Evolutionary conservation across 2,113 vertebrate genomes (phyloP).

Genomic region (Eupsittula cactorum): DNA sequence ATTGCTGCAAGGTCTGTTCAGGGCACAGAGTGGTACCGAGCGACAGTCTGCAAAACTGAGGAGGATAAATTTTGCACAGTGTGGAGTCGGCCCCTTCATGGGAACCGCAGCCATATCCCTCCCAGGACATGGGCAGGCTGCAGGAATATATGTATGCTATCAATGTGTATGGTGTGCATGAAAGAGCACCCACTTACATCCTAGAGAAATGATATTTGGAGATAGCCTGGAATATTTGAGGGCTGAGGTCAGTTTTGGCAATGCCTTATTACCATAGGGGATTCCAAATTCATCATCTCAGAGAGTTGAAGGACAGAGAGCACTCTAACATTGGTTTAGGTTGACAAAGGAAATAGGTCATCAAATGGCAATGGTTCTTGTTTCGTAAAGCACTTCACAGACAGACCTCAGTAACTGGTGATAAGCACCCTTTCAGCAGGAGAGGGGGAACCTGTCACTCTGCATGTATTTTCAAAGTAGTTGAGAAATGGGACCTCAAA

Average conservation of each 20-base stretch:
- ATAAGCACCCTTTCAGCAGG: too few species aligned
- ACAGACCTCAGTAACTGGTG: fast-evolving
- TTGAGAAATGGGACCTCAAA: neutral
- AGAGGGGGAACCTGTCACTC: neutral
- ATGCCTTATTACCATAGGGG: fast-evolving
- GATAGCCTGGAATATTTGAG: neutral
- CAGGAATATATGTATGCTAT: neutral
- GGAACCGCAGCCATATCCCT: neutral
- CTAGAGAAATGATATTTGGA: neutral
- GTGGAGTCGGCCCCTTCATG: fast-evolving
- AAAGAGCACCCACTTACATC: fast-evolving
- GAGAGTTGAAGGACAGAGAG: neutral
- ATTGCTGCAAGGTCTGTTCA: neutral
- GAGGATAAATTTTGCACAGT: fast-evolving
- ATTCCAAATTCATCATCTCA: neutral
- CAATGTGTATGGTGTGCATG: too few species aligned
- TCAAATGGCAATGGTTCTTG: neutral
- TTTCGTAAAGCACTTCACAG: neutral
- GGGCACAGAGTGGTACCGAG: neutral
- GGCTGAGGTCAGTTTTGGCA: neutral
- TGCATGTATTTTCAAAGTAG: neutral
- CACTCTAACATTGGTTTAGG: neutral
- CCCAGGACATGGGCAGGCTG: fast-evolving
- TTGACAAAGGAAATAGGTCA: neutral
- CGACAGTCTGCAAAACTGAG: neutral